phyloP scores from a whole-genome alignment of 2,888 invertebrate genomes.

The Protophormia terraenovae region DNA sequence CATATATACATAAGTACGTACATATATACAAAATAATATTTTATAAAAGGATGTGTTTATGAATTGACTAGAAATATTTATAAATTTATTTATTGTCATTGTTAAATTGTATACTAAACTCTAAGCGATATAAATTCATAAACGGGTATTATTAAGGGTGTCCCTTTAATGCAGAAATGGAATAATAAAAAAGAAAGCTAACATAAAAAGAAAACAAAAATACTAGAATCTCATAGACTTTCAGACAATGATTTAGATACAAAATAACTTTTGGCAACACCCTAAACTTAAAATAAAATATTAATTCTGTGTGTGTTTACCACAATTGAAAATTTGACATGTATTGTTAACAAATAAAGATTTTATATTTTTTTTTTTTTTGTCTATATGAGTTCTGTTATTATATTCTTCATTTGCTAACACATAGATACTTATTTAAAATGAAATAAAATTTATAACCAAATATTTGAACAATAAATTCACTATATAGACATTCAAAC shows the following conservation, averaged over 20 bases:
- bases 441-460: neutral
- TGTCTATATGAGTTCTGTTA: constrained; percentile 67
- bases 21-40: neutral
- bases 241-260: no score
- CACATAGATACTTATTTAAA: neutral
- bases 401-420: neutral
- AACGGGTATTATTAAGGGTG: neutral
- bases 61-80: constrained; percentile 29
- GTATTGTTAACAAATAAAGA: constrained; percentile 79
- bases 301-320: constrained; percentile 21
- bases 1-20: neutral
- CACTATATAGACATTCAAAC: neutral
- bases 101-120: constrained; percentile 20
- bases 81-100: constrained; percentile 15
- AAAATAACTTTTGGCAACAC: neutral
- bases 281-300: constrained; percentile 6
- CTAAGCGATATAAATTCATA: neutral
- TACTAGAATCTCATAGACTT: no score
- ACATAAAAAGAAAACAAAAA: no score
- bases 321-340: constrained; percentile 73
- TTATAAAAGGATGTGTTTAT: neutral
- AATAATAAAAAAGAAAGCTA: no score
- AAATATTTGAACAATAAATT: constrained; percentile 10
- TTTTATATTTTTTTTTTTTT: no score
- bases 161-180: neutral